phyloP scores from a whole-genome alignment of 2,113 vertebrate species.

The Burhinus oedicnemus region DNA sequence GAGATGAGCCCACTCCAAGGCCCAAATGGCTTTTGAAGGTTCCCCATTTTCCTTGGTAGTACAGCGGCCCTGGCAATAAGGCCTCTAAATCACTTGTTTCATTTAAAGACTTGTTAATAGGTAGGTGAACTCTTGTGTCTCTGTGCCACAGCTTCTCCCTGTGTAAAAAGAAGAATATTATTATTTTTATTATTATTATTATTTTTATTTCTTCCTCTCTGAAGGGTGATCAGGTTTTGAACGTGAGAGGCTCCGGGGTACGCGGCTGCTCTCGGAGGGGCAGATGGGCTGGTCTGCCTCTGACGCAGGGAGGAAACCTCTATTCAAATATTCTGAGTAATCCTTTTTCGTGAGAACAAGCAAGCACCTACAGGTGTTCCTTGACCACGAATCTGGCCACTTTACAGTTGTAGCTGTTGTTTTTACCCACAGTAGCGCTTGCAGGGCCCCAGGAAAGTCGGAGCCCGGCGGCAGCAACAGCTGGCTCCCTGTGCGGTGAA shows the following conservation, averaged over 20 bases:
- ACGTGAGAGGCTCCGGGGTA: not conserved
- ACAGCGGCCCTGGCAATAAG: not conserved
- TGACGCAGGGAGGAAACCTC: not conserved
- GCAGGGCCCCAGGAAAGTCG: not conserved
- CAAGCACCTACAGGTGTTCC: not conserved
- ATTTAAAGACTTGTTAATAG: not conserved
- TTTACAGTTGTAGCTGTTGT: not conserved
- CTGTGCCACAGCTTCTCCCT: not conserved
- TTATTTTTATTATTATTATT: too few species aligned
- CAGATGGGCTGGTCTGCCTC: not conserved
- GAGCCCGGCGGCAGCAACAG: not conserved
- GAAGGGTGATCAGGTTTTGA: not conserved
- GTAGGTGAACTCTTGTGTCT: not conserved
- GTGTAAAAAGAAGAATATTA: not conserved
- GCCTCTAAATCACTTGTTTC: not conserved
- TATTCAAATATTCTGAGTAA: not conserved
- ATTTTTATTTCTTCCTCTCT: not conserved
- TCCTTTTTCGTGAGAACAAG: not conserved
- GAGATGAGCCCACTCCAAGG: not conserved
- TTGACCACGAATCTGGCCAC: not conserved
- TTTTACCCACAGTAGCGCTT: not conserved
- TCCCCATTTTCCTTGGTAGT: not conserved
- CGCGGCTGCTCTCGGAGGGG: not conserved
- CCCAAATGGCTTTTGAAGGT: not conserved
- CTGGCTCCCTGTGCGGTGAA: not conserved